Evolutionary conservation across 2,797 vertebrate species (phyloP).

Genomic region (Enteromius anoplus): DNA sequence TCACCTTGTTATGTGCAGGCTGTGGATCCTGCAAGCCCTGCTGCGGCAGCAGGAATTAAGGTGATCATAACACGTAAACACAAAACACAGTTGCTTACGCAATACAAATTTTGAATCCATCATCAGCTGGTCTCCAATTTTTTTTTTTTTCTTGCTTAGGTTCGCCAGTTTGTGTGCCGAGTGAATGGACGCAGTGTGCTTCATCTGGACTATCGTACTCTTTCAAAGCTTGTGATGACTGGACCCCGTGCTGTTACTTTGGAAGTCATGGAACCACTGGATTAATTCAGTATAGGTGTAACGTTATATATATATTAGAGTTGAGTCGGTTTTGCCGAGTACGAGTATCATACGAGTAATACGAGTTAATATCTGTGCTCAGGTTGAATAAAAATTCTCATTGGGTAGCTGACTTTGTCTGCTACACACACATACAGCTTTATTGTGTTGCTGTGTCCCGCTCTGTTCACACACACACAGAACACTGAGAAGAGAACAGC

Average conservation of each 20-base stretch:
- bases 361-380: no score
- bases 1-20: slow-evolving; percentile 88
- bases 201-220: slow-evolving; percentile 80
- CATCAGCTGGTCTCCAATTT: background rate
- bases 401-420: no score
- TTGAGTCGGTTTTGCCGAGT: no score
- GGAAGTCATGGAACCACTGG: slow-evolving; percentile 84
- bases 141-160: slow-evolving; percentile 67
- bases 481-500: no score
- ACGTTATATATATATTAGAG: background rate
- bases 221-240: slow-evolving; percentile 85
- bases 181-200: slow-evolving; percentile 84
- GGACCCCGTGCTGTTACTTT: slow-evolving; percentile 82
- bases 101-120: background rate
- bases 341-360: no score
- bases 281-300: slow-evolving; percentile 62
- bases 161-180: slow-evolving; percentile 85
- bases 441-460: no score
- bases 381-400: no score
- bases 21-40: slow-evolving; percentile 87
- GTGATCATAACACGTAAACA: slow-evolving; percentile 62
- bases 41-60: slow-evolving; percentile 88
- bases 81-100: background rate
- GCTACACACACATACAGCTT: no score
- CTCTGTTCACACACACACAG: no score